phyloP scores from a whole-genome alignment of 2,113 vertebrate genomes.

The Abramis brama region DNA sequence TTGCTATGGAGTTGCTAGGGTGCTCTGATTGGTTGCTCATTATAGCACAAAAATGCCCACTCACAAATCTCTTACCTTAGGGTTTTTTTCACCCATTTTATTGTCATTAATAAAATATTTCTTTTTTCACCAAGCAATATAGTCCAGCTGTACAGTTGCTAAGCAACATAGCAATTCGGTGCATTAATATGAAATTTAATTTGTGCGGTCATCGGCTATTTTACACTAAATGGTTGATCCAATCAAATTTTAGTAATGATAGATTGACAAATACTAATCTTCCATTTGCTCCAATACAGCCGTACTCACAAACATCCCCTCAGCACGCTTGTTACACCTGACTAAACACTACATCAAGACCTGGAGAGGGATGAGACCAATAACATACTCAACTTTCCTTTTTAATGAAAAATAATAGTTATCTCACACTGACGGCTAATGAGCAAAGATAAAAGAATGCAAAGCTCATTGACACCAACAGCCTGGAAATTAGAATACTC shows the following conservation, averaged over 20 bases:
- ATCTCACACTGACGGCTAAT: slow-evolving; percentile 50
- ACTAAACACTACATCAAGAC: slow-evolving; percentile 51
- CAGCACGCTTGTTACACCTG: slow-evolving; percentile 43
- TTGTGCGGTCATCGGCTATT: background rate
- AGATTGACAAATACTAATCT: slow-evolving; percentile 33
- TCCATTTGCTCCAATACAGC: background rate
- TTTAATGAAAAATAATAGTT: slow-evolving; percentile 60
- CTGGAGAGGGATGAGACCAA: slow-evolving; percentile 52
- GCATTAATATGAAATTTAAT: background rate
- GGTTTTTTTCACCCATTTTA: background rate
- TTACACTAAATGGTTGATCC: background rate
- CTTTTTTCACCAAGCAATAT: background rate
- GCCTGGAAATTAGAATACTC: slow-evolving; percentile 51
- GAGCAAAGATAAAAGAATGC: slow-evolving; percentile 55
- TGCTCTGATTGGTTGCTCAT: too few relatives aligned
- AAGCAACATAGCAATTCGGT: background rate
- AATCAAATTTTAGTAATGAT: background rate
- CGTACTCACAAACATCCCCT: slow-evolving; percentile 22
- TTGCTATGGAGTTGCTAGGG: too few relatives aligned
- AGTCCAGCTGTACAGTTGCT: background rate
- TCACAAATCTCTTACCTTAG: background rate
- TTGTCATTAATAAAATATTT: background rate
- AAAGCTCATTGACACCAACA: slow-evolving; percentile 46
- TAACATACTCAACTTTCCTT: slow-evolving; percentile 52
- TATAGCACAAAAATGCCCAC: too few relatives aligned